These are phyloP conservation scores for Holotrichia oblita DNA, from an alignment of 1,140 invertebrate species.

Conservation along the genomic window DNA sequence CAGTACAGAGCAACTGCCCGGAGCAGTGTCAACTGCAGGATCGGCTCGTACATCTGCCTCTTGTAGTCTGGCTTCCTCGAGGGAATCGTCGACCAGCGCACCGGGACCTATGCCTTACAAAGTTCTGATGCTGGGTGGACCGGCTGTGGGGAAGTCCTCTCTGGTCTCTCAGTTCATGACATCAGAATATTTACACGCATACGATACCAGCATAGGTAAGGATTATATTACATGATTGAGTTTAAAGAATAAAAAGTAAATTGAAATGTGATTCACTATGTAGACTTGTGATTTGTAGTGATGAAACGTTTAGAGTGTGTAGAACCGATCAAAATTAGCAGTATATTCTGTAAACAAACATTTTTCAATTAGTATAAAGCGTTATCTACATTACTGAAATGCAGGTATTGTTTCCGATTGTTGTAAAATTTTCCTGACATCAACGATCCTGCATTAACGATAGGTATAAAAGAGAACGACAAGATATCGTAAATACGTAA, in stretches of 20 bases:
- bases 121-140: constrained; percentile 87
- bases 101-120: constrained; percentile 67
- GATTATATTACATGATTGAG: neutral
- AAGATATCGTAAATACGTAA: too few species aligned
- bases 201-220: constrained; percentile 88
- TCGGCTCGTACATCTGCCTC: constrained; percentile 78
- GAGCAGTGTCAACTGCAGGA: constrained; percentile 69
- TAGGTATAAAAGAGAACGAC: too few species aligned
- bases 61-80: constrained; percentile 71
- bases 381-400: too few species aligned
- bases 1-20: constrained; percentile 76
- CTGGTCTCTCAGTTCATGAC: constrained; percentile 96
- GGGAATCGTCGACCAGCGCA: constrained; percentile 64
- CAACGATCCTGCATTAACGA: too few species aligned
- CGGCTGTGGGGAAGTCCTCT: constrained; percentile 93
- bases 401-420: too few species aligned
- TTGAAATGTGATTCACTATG: neutral
- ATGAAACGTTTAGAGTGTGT: too few species aligned
- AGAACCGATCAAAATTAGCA: too few species aligned
- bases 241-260: neutral
- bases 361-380: too few species aligned
- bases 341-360: too few species aligned
- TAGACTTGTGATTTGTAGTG: too few species aligned
- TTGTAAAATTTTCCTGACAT: too few species aligned
- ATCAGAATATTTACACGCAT: constrained; percentile 94